Evolutionary conservation across 2,888 invertebrate species (phyloP).

Genomic region (Tortrix viridana): DNA sequence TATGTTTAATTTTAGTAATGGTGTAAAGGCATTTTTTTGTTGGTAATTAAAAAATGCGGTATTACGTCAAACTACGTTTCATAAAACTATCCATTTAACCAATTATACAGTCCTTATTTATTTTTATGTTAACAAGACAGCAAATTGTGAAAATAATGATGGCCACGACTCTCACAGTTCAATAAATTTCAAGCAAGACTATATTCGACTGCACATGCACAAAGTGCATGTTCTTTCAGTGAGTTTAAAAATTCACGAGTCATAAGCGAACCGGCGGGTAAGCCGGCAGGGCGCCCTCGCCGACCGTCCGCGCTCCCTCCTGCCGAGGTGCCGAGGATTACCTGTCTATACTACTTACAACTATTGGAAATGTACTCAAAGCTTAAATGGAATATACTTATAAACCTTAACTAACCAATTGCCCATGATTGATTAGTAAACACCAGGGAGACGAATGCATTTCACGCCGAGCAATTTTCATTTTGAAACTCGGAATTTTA

Average conservation of each 20-base stretch:
- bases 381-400: background rate
- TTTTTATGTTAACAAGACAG: no score
- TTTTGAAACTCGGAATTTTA: conserved; percentile 46
- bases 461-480: conserved; percentile 34
- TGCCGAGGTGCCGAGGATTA: conserved; percentile 51
- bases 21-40: background rate
- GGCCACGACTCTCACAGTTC: conserved; percentile 13
- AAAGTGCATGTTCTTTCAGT: conserved; percentile 60
- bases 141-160: conserved; percentile 16
- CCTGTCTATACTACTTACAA: conserved; percentile 29
- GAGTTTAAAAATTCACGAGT: conserved; percentile 74
- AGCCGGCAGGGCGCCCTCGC: conserved; percentile 48
- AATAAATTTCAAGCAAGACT: conserved; percentile 27
- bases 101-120: no score
- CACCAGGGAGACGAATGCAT: conserved; percentile 6
- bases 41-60: no score
- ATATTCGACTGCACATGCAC: conserved; percentile 37
- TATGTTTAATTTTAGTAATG: background rate
- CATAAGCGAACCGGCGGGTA: conserved; percentile 67
- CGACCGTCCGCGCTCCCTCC: conserved; percentile 61
- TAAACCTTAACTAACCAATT: background rate
- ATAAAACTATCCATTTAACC: no score
- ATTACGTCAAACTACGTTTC: no score
- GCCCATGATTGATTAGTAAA: conserved; percentile 8
- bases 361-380: conserved; percentile 10